A percentile compares a stretch with the other conserved stretches of the same genome.
phyloP scores from a whole-genome alignment of 2,888 invertebrate species.

The Deilephila porcellus region DNA sequence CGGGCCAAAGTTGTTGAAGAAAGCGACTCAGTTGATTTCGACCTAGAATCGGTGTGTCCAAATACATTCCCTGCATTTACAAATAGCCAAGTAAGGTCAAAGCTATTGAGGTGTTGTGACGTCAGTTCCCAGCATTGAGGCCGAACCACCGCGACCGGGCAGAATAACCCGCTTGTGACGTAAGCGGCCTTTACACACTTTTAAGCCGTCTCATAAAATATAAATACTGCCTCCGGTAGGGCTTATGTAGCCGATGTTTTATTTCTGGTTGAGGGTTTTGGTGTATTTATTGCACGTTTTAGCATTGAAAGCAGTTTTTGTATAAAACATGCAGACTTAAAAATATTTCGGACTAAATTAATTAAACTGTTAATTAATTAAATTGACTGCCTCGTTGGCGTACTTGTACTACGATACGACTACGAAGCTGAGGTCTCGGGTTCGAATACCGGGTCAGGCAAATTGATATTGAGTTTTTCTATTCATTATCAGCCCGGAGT shows the following conservation, averaged over 20 bases:
- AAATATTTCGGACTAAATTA: no score
- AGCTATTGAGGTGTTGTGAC: slow-evolving; percentile 8
- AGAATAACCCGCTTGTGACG: slow-evolving; percentile 15
- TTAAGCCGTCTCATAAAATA: neutral
- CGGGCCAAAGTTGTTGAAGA: no score
- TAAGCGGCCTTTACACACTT: neutral
- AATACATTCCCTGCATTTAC: slow-evolving; percentile 1
- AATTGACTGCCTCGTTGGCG: no score
- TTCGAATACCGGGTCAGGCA: no score
- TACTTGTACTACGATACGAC: no score
- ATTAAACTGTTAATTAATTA: no score
- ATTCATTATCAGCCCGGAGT: no score
- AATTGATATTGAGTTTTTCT: no score
- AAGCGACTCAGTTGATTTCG: neutral
- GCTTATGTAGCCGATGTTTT: neutral
- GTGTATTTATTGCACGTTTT: neutral
- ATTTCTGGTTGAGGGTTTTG: neutral
- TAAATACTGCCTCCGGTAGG: neutral
- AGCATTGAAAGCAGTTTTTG: no score
- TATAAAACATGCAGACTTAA: no score
- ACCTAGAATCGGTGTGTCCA: neutral
- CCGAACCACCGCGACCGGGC: slow-evolving; percentile 12
- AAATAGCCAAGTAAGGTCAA: slow-evolving; percentile 1
- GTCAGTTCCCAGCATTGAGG: slow-evolving; percentile 11
- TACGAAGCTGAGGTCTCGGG: no score